These are phyloP conservation scores for Lucilia cuprina DNA, from an alignment of 1,140 invertebrate species.

Conservation along the genomic window DNA sequence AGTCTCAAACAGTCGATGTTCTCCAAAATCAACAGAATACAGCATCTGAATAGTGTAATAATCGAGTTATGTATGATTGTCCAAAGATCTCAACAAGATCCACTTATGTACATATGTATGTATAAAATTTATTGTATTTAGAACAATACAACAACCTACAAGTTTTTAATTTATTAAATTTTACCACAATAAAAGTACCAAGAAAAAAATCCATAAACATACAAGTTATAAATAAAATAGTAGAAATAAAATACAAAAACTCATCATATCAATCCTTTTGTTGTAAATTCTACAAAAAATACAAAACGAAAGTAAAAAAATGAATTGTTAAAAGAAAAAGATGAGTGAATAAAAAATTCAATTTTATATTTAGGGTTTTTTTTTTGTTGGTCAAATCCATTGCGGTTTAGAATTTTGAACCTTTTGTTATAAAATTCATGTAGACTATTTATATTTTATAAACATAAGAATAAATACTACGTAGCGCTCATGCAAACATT, in stretches of 20 bases:
- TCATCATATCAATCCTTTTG: slow-evolving; percentile 32
- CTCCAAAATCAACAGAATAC: too few species aligned
- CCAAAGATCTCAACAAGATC: too few species aligned
- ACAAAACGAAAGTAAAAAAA: not conserved
- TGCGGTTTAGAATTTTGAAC: slow-evolving; percentile 28
- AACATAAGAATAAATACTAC: too few species aligned
- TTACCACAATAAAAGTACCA: not conserved
- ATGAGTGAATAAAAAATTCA: slow-evolving; percentile 26
- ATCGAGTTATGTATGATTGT: too few species aligned
- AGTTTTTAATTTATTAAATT: not conserved
- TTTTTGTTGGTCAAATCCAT: slow-evolving; percentile 26
- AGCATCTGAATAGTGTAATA: too few species aligned
- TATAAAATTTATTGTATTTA: too few species aligned
- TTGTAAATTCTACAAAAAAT: not conserved
- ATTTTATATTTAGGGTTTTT: slow-evolving; percentile 22
- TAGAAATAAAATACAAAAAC: slow-evolving; percentile 15
- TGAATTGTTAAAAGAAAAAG: not conserved
- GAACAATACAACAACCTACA: not conserved
- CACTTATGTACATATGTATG: too few species aligned
- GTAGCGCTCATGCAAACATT: too few species aligned
- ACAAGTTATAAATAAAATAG: not conserved
- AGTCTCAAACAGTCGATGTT: too few species aligned
- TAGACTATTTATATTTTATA: not conserved
- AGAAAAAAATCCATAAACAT: not conserved
- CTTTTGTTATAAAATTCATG: slow-evolving; percentile 14